Evolutionary conservation across 2,888 invertebrate species (phyloP).

Genomic region (Zootermopsis nevadensis): DNA sequence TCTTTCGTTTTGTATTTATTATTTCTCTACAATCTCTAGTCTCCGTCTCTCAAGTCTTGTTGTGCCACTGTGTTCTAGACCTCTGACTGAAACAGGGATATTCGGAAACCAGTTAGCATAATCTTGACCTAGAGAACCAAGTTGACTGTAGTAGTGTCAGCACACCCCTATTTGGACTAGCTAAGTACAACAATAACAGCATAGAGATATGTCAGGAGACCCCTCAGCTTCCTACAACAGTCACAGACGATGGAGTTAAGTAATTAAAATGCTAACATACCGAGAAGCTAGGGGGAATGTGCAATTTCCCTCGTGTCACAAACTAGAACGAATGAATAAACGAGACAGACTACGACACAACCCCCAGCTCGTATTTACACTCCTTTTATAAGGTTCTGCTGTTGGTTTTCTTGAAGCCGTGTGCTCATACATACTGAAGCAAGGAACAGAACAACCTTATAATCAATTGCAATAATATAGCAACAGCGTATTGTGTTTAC

Average conservation of each 20-base stretch:
- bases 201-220: not conserved
- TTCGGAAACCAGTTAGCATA: too few species aligned
- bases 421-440: not conserved
- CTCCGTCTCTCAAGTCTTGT: too few species aligned
- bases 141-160: not conserved
- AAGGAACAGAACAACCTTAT: not conserved
- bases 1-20: too few species aligned
- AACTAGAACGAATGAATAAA: not conserved
- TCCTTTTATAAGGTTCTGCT: not conserved
- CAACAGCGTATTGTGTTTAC: not conserved
- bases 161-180: not conserved
- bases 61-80: too few species aligned
- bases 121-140: too few species aligned
- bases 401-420: not conserved
- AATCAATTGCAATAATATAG: not conserved
- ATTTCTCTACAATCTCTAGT: too few species aligned
- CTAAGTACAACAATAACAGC: not conserved
- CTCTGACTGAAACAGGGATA: too few species aligned
- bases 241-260: not conserved
- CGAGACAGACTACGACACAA: not conserved
- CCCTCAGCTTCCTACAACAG: not conserved
- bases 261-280: constrained; percentile 1
- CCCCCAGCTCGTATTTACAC: not conserved
- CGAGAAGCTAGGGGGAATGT: not conserved
- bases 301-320: constrained; percentile 4